Percentiles rank a stretch among this genome's conserved stretches.
Evolutionary conservation across 2,888 invertebrate genomes (phyloP).

Genomic region (Philhelius pedissequus): DNA sequence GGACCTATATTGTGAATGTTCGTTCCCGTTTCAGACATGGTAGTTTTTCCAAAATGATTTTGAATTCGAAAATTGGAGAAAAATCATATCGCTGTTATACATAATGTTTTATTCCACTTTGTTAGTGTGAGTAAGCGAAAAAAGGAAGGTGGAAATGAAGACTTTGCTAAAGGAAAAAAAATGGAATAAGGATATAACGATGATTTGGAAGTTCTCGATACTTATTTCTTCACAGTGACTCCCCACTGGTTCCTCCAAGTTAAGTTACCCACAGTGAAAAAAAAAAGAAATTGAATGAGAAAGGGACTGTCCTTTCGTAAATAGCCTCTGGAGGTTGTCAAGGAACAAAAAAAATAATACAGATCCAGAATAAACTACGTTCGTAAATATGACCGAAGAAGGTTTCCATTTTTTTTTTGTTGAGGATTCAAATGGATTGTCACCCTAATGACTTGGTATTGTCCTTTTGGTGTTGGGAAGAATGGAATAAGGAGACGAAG

Average conservation of each 20-base stretch:
- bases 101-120: background rate
- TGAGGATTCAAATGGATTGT: constrained; percentile 44
- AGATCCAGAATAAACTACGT: background rate
- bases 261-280: too few relatives aligned
- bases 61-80: constrained; percentile 15
- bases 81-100: background rate
- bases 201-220: background rate
- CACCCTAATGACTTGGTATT: constrained; percentile 46
- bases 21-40: background rate
- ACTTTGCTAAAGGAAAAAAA: background rate
- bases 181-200: background rate
- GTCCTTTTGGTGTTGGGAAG: constrained; percentile 23
- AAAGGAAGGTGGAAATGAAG: constrained; percentile 13
- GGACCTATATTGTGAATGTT: background rate
- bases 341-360: background rate
- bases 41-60: background rate
- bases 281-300: background rate
- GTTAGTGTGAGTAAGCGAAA: background rate
- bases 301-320: background rate
- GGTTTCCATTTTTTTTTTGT: constrained; percentile 22
- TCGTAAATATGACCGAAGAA: constrained; percentile 25
- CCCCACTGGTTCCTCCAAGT: too few relatives aligned
- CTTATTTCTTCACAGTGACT: background rate
- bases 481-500: background rate
- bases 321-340: background rate